Evolutionary conservation across 2,888 invertebrate species (phyloP).

Genomic region (Pedicia rivosa): DNA sequence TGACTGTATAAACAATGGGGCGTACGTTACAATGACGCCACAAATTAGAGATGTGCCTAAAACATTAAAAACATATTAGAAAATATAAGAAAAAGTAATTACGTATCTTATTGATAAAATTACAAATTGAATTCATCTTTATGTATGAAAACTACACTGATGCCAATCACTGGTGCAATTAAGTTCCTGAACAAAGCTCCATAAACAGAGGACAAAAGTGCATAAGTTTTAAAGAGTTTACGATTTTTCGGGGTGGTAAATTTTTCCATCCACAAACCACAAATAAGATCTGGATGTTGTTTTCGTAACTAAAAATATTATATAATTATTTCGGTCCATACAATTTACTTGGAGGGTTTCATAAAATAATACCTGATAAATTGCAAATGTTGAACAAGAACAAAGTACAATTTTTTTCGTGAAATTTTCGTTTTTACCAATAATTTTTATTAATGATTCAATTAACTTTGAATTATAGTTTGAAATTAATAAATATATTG

Average conservation of each 20-base stretch:
- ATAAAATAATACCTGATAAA: conserved; percentile 22
- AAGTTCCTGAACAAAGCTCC: conserved; percentile 29
- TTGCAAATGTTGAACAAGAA: conserved; percentile 26
- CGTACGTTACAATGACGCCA: conserved; percentile 31
- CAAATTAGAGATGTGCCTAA: conserved; percentile 27
- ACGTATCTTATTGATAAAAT: too few species aligned
- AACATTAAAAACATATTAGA: conserved; percentile 8
- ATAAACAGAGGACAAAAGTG: conserved; percentile 28
- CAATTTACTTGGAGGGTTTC: too few species aligned
- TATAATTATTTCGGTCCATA: conserved; percentile 1
- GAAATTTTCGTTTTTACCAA: conserved; percentile 21
- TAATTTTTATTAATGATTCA: conserved; percentile 21
- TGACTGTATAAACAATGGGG: conserved; percentile 30
- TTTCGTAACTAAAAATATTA: conserved; percentile 22
- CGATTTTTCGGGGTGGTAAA: conserved; percentile 18
- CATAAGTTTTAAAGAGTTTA: conserved; percentile 23
- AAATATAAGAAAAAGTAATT: neutral
- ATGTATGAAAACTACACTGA: conserved; percentile 28
- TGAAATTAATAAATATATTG: conserved; percentile 25
- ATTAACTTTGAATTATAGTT: conserved; percentile 24
- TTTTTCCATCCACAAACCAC: conserved; percentile 30
- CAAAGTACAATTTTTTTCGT: conserved; percentile 24
- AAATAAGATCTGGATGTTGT: conserved; percentile 26
- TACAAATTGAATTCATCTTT: conserved; percentile 31
- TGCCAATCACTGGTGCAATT: conserved; percentile 29